Conservation (phyloP, 64 coral and sea anemone genomes). For the Catalaphyllia jardinei region DNA sequence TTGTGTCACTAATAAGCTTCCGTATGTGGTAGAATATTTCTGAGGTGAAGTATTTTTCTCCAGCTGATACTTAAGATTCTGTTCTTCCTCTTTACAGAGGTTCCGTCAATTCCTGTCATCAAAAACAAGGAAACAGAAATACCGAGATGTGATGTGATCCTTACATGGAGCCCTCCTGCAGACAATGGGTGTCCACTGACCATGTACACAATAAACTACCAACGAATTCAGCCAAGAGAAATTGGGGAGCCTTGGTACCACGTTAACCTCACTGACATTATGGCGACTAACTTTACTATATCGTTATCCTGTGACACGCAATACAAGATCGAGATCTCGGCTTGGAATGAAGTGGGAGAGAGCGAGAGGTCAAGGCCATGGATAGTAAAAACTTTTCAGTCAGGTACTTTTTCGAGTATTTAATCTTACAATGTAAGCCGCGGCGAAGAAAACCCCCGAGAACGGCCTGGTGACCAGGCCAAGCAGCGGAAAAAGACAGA, state of each 20-base stretch:
- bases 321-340: not conserved
- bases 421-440: too few relatives aligned
- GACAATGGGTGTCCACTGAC: not conserved
- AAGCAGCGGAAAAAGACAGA: too few relatives aligned
- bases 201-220: constrained; percentile 19
- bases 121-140: not conserved
- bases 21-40: too few relatives aligned
- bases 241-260: not conserved
- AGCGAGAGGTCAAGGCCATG: not conserved
- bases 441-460: too few relatives aligned
- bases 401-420: not conserved
- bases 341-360: constrained; percentile 10
- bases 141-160: not conserved
- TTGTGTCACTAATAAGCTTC: too few relatives aligned
- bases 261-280: not conserved
- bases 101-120: not conserved
- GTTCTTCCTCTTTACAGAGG: not conserved
- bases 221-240: not conserved
- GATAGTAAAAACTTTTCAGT: not conserved
- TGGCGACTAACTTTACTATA: not conserved
- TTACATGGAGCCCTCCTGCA: not conserved
- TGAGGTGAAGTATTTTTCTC: too few relatives aligned
- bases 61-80: too few relatives aligned
- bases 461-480: too few relatives aligned
- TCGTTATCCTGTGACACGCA: not conserved